Base-by-base conservation (phyloP, 1,140 invertebrate genomes). In the Zaprionus kolodkinae region DNA sequence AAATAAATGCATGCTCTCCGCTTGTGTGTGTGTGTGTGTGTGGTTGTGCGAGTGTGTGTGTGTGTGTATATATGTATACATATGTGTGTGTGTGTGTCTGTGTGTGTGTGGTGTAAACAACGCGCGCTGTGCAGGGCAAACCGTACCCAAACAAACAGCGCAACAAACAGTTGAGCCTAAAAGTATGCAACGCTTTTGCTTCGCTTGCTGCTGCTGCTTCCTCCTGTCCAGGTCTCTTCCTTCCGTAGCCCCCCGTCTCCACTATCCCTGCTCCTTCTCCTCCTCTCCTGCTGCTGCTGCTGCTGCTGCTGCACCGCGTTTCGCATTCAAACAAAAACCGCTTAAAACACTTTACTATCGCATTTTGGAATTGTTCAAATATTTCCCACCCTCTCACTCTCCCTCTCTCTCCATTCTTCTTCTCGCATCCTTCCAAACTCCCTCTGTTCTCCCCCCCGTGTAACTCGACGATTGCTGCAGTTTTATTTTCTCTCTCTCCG, bases 301-400 rank as follows among this genome's bases (percentile, higher is more conserved):
- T 54, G 27, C n/a, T 71, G n/a, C 33, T 43, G 7, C 56, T 55
- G 56, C 38, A 30, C 61, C 62, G 45, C 67, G 40, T 60, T 45
- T 72, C 68, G 68, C 81, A 89, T 81, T 84, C 81, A 89, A 89
- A 88, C 85, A 78, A 84, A 90, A 90, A 89, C 85, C 85, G 85
- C 85, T 89, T 89, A 89, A 89, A 86, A 89, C 86, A 89, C 86
- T 89, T 89, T 90, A 90, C 86, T 90, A 89, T 89, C 86, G 81
- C 86, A 89, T 90, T 89, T 89, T 86, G 86, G 68, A 90, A 89
- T 89, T 89, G 87, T 89, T 89, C 79, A 89, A 89, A 89, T 89
- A 90, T 89, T 85, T 89, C 82, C 78, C 30, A 35, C 38, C 15
- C 13, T 30, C 27, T 30, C 10, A n/a, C n/a, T 5, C 45, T 13